Percentiles rank a stretch among this genome's conserved stretches.
Evolutionary conservation across 2,797 vertebrate genomes (phyloP).

Genomic region (Notamacropus eugenii): DNA sequence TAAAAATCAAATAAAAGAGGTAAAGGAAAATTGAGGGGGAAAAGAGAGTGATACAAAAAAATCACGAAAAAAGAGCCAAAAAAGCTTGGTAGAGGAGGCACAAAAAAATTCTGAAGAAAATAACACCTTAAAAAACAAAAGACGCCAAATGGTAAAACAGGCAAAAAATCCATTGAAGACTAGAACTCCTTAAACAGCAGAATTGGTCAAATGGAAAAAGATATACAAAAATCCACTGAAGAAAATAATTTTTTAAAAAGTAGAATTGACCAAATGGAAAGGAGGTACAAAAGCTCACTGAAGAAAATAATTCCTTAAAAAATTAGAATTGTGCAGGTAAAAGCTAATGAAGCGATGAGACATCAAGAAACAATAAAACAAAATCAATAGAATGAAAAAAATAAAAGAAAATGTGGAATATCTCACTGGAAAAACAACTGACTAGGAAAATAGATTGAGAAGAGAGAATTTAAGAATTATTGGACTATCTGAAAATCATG

Average conservation of each 20-base stretch:
- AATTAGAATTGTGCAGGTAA: not conserved
- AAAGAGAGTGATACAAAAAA: not conserved
- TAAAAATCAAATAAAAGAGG: not conserved
- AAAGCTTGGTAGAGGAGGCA: not conserved
- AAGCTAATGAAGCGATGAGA: not conserved
- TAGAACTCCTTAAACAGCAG: too few relatives aligned
- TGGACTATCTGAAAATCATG: not conserved
- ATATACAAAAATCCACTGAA: not conserved
- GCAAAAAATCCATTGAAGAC: not conserved
- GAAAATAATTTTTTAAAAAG: too few relatives aligned
- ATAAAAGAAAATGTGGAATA: not conserved
- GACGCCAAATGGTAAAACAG: not conserved
- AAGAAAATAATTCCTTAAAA: not conserved
- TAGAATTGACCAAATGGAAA: too few relatives aligned
- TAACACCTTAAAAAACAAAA: not conserved
- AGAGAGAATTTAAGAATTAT: not conserved
- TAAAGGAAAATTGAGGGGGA: not conserved
- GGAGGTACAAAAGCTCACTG: too few relatives aligned
- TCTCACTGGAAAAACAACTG: not conserved
- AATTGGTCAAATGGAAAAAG: too few relatives aligned
- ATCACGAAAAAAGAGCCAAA: not conserved
- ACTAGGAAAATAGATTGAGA: not conserved
- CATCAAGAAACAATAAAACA: not conserved
- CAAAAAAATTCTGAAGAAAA: not conserved
- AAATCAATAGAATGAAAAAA: not conserved